Evolutionary conservation across 1,140 invertebrate genomes (phyloP).

Genomic region (Penaeus japonicus): DNA sequence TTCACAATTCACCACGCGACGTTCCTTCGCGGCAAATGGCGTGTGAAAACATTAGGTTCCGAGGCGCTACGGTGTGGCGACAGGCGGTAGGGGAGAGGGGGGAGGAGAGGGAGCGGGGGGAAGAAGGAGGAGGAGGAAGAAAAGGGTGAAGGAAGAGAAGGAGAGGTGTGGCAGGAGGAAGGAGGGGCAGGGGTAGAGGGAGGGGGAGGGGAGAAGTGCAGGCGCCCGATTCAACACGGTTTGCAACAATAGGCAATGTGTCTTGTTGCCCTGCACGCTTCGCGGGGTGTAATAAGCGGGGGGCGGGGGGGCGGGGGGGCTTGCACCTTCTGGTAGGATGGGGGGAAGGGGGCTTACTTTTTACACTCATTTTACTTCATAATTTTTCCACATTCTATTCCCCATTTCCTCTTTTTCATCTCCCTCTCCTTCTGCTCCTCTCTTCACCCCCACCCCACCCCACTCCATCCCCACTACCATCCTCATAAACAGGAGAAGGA

Average conservation of each 20-base stretch:
- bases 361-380: too few relatives aligned
- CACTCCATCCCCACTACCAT: too few relatives aligned
- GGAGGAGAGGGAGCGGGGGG: neutral
- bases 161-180: too few relatives aligned
- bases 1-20: conserved; percentile 6
- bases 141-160: too few relatives aligned
- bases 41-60: conserved; percentile 28
- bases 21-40: neutral
- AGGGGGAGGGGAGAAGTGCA: neutral
- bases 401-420: too few relatives aligned
- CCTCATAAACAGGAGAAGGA: too few relatives aligned
- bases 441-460: too few relatives aligned
- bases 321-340: too few relatives aligned
- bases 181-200: too few relatives aligned
- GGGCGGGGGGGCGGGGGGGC: too few relatives aligned
- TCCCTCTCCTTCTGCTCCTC: neutral
- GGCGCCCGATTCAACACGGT: conserved; percentile 2
- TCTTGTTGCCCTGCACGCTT: conserved; percentile 27
- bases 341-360: too few relatives aligned
- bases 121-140: neutral
- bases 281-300: neutral
- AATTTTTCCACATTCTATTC: too few relatives aligned
- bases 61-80: neutral
- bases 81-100: neutral
- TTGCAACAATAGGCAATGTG: conserved; percentile 33